A percentile compares a stretch with the other conserved stretches of the same genome.
Conservation (phyloP, 2,888 invertebrate species). For the Athalia cordata region DNA sequence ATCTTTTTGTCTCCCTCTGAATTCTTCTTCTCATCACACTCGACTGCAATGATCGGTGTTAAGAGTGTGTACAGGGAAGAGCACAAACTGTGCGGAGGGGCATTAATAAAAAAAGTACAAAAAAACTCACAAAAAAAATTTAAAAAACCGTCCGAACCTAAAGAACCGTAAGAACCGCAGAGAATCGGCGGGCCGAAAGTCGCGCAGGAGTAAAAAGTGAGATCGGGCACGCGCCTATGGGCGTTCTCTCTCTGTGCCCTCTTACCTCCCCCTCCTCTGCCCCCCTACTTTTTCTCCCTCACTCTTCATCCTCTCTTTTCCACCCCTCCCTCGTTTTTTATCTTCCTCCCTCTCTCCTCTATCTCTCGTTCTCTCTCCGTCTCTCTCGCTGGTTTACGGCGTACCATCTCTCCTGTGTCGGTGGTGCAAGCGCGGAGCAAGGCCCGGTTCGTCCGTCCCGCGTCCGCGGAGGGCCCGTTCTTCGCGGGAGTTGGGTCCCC, state of each 20-base stretch:
- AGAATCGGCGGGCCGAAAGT: constrained; percentile 40
- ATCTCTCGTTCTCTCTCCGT: constrained; percentile 51
- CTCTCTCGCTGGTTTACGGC: constrained; percentile 45
- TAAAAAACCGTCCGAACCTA: constrained; percentile 8
- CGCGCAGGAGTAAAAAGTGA: constrained; percentile 39
- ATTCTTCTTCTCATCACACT: not conserved
- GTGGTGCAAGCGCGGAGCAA: constrained; percentile 56
- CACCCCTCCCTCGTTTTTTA: constrained; percentile 20
- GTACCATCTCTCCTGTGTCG: constrained; percentile 45
- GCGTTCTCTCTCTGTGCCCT: constrained; percentile 51
- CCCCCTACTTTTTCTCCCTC: constrained; percentile 17
- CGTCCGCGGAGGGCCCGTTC: constrained; percentile 41
- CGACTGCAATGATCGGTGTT: not conserved
- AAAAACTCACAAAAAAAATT: not conserved
- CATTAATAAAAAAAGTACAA: no score
- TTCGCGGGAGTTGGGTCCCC: constrained; percentile 44
- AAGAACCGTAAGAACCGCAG: constrained; percentile 44
- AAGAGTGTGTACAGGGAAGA: no score
- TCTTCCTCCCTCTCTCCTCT: constrained; percentile 7
- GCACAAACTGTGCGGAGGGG: no score
- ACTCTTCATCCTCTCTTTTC: constrained; percentile 20
- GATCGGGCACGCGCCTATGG: constrained; percentile 49
- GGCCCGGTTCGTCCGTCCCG: constrained; percentile 54
- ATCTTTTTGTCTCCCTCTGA: not conserved
- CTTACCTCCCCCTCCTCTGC: constrained; percentile 54